phyloP scores from a whole-genome alignment of 2,797 vertebrate species.

The Pseudomugil tenellus region DNA sequence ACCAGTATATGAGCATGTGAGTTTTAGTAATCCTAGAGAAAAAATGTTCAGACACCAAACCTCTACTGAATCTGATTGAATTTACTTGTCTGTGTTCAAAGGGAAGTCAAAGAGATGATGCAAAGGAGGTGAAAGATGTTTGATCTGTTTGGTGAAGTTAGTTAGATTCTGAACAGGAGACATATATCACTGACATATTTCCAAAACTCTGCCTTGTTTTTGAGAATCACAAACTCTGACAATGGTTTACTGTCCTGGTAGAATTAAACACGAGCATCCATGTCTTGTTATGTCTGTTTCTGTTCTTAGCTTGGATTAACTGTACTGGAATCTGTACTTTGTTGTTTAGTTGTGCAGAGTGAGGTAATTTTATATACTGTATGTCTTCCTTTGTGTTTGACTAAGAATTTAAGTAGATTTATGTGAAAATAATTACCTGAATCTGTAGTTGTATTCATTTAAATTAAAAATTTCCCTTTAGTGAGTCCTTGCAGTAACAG shows the following conservation, averaged over 20 bases:
- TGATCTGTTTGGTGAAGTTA: constrained; percentile 19
- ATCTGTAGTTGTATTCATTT: too few relatives aligned
- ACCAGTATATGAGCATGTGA: background rate
- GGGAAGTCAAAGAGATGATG: constrained; percentile 6
- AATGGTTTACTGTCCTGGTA: constrained; percentile 18
- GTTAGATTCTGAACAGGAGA: constrained; percentile 17
- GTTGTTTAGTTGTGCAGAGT: too few relatives aligned
- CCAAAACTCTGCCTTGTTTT: constrained; percentile 34
- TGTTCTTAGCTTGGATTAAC: constrained; percentile 14
- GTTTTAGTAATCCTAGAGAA: background rate
- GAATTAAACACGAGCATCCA: constrained; percentile 8
- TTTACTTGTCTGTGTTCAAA: constrained; percentile 21
- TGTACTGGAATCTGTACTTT: too few relatives aligned
- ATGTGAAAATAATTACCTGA: too few relatives aligned
- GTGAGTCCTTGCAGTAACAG: too few relatives aligned
- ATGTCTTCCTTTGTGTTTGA: too few relatives aligned
- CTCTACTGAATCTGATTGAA: constrained; percentile 1
- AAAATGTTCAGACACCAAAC: background rate
- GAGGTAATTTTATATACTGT: too few relatives aligned
- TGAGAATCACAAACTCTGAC: constrained; percentile 33
- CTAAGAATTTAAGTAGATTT: too few relatives aligned
- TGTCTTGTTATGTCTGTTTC: constrained; percentile 23
- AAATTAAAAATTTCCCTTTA: too few relatives aligned
- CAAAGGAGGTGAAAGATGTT: constrained; percentile 32
- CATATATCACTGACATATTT: constrained; percentile 32